Conservation (phyloP, 2,888 invertebrate genomes). For the Cremastinae sp. region DNA sequence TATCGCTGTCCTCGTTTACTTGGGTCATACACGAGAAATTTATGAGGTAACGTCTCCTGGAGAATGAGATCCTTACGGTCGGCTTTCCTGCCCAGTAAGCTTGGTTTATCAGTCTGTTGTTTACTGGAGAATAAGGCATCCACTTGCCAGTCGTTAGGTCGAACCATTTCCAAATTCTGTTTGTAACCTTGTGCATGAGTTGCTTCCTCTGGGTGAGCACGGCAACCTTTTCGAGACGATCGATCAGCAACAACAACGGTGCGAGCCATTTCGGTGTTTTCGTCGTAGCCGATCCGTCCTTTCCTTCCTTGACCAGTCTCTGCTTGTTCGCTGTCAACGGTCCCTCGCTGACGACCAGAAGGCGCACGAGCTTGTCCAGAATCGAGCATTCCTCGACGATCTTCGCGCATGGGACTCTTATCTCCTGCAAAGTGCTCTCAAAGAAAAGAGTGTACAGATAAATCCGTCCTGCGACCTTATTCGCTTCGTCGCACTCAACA, state of each 20-base stretch:
- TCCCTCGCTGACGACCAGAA: conserved; percentile 78
- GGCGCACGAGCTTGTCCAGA: conserved; percentile 74
- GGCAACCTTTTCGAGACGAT: conserved; percentile 89
- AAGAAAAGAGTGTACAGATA: conserved; percentile 87
- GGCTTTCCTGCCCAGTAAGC: conserved; percentile 88
- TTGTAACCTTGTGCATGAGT: conserved; percentile 84
- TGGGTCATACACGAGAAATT: conserved; percentile 91
- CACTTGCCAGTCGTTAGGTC: conserved; percentile 91
- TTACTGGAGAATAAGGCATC: conserved; percentile 87
- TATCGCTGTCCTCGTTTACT: conserved; percentile 92
- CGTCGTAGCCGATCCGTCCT: conserved; percentile 65
- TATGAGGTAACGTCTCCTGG: conserved; percentile 88
- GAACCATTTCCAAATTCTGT: conserved; percentile 89
- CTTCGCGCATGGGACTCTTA: conserved; percentile 85
- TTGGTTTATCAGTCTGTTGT: conserved; percentile 89
- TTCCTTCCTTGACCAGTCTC: conserved; percentile 68
- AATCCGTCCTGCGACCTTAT: conserved; percentile 82
- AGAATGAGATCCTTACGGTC: conserved; percentile 86
- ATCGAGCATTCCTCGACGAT: conserved; percentile 78
- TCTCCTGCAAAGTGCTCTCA: conserved; percentile 84
- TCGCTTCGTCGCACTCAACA: conserved; percentile 78
- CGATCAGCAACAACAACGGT: conserved; percentile 87
- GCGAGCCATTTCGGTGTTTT: conserved; percentile 88
- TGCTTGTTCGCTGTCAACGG: conserved; percentile 73
- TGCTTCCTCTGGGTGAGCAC: conserved; percentile 85